Percentiles rank a stretch among this genome's conserved stretches.
Conservation (phyloP, 2,113 vertebrate species). For the Nothocercus nigrocapillus region DNA sequence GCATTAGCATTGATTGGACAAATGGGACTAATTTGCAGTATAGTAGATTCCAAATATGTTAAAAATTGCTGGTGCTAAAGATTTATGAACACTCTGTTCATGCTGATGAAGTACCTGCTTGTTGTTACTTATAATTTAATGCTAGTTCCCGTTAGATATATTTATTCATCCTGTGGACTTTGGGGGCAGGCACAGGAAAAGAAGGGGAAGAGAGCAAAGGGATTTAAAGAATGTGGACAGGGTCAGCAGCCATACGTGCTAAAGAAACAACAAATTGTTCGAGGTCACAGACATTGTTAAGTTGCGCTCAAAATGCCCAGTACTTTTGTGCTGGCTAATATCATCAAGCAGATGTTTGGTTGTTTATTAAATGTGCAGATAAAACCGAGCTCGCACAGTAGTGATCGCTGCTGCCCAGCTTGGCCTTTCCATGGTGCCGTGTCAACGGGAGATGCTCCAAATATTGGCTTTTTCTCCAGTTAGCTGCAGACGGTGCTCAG, state of each 20-base stretch:
- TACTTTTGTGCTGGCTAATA: background rate
- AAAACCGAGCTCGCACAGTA: background rate
- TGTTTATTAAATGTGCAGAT: background rate
- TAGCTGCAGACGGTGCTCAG: background rate
- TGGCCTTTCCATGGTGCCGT: background rate
- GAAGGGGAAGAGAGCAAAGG: background rate
- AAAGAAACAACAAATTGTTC: background rate
- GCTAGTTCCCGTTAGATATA: background rate
- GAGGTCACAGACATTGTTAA: background rate
- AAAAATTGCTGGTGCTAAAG: constrained; percentile 2
- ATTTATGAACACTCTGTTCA: background rate
- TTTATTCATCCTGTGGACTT: background rate
- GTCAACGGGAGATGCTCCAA: background rate
- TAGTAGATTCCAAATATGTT: background rate
- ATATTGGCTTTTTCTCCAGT: background rate
- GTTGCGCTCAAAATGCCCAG: background rate
- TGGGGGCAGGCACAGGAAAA: background rate
- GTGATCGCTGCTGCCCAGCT: accelerated
- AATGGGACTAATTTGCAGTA: constrained; percentile 48
- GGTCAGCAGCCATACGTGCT: accelerated
- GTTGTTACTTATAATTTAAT: constrained; percentile 7
- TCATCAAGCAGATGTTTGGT: background rate
- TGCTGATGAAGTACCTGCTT: background rate
- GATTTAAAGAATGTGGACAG: background rate
- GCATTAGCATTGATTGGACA: constrained; percentile 25